Percentiles rank a stretch among this genome's conserved stretches.
Conservation (phyloP, 1,140 invertebrate species). For the Anthonomus grandis region DNA sequence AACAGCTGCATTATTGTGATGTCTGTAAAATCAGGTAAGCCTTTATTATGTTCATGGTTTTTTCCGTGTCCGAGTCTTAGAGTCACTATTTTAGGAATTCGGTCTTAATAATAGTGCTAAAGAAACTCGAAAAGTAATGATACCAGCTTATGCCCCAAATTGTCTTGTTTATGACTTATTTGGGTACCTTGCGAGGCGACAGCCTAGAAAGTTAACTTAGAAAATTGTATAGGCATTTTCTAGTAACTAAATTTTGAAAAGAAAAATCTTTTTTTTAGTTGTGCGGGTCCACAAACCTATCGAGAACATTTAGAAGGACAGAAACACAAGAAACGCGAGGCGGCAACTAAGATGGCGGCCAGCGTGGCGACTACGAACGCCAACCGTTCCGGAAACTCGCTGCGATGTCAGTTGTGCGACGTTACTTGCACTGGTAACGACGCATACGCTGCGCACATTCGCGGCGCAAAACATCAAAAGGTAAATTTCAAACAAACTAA, state of each 20-base stretch:
- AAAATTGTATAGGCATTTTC: too few relatives aligned
- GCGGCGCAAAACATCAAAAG: conserved; percentile 97
- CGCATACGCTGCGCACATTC: conserved; percentile 96
- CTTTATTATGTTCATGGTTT: too few relatives aligned
- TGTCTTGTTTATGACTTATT: conserved; percentile 28
- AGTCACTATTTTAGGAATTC: conserved; percentile 40
- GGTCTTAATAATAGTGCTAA: conserved; percentile 43
- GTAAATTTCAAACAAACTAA: too few relatives aligned
- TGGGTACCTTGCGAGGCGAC: conserved; percentile 45
- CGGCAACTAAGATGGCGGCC: conserved; percentile 74
- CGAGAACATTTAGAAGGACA: conserved; percentile 96
- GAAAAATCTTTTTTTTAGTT: conserved; percentile 37
- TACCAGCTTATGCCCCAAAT: conserved; percentile 47
- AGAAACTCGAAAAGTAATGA: conserved; percentile 46
- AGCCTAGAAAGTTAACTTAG: too few relatives aligned
- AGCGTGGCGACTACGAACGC: conserved; percentile 52
- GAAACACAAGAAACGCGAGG: conserved; percentile 98
- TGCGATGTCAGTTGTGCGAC: conserved; percentile 90
- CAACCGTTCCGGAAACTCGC: conserved; percentile 64
- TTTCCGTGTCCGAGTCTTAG: conserved; percentile 48
- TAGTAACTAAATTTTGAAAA: too few relatives aligned
- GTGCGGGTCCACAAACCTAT: conserved; percentile 71
- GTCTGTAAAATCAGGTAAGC: conserved; percentile 92
- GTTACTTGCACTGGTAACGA: conserved; percentile 93
- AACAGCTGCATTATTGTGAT: conserved; percentile 92